These are phyloP conservation scores for Bovichtus diacanthus DNA, from an alignment of 2,797 vertebrate species.

Conservation along the genomic window DNA sequence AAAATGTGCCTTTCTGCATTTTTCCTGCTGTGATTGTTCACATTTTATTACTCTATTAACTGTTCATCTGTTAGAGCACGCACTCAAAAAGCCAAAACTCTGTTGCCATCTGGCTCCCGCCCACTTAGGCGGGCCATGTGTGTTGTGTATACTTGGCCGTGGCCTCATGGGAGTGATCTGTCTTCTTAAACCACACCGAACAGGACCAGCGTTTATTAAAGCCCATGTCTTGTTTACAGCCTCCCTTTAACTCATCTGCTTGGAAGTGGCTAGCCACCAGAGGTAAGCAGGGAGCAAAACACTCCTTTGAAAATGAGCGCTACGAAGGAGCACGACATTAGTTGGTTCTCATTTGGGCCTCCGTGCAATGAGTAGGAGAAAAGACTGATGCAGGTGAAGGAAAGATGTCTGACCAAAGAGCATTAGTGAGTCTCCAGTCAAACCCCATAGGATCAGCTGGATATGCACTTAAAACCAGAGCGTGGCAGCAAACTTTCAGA, in stretches of 20 bases:
- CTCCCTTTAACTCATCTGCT: constrained; percentile 38
- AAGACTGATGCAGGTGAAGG: not conserved
- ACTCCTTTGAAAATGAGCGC: not conserved
- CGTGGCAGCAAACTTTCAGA: not conserved
- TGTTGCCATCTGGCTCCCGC: constrained; percentile 34
- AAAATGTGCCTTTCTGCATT: not conserved
- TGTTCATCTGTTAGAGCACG: constrained; percentile 5
- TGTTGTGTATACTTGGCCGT: constrained; percentile 26
- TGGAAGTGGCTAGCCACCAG: constrained; percentile 37
- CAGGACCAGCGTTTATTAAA: constrained; percentile 44
- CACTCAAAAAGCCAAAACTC: constrained; percentile 29
- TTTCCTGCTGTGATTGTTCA: not conserved
- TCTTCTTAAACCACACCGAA: constrained; percentile 58
- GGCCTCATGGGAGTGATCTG: constrained; percentile 47
- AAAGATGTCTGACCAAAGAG: not conserved
- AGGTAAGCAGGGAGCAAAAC: constrained; percentile 16
- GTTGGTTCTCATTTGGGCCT: not conserved
- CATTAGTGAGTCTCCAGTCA: not conserved
- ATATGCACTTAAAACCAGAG: not conserved
- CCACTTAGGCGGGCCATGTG: constrained; percentile 36
- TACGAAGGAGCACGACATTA: not conserved
- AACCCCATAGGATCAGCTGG: not conserved
- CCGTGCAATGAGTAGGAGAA: not conserved
- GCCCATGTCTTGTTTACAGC: constrained; percentile 35
- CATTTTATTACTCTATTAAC: not conserved